Conservation (phyloP, 2,888 invertebrate genomes). For the Heliconius sara region DNA sequence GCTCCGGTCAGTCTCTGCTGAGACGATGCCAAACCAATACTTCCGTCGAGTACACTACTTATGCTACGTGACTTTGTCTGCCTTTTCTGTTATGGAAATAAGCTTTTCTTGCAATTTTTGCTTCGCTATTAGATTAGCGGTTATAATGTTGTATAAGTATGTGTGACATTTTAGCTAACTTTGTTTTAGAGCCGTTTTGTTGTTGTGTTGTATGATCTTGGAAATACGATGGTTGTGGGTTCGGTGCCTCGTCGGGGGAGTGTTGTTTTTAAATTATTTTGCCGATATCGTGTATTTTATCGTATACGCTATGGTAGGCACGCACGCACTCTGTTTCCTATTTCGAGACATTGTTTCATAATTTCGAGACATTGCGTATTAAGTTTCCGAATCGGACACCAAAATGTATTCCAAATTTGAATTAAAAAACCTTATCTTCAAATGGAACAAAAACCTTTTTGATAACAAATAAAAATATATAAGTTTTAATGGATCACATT, state of each 20-base stretch:
- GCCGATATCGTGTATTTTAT: no score
- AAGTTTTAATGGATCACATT: background rate
- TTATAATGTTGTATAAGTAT: background rate
- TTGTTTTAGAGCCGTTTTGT: no score
- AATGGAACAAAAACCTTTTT: background rate
- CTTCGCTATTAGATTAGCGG: background rate
- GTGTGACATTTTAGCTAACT: background rate
- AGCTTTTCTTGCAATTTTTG: conserved; percentile 10
- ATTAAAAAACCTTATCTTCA: background rate
- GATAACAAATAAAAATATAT: background rate
- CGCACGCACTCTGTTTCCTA: background rate
- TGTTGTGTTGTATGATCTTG: no score
- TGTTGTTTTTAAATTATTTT: no score
- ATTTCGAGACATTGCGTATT: background rate
- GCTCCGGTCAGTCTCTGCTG: conserved; percentile 13
- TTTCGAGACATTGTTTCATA: background rate
- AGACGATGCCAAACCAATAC: conserved; percentile 26
- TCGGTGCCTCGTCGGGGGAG: background rate
- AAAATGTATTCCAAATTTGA: background rate
- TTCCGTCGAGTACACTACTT: conserved; percentile 19
- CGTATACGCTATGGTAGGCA: background rate
- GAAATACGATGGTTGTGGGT: background rate
- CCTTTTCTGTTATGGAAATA: background rate
- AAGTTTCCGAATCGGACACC: no score
- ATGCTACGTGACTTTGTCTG: conserved; percentile 8